A percentile compares a stretch with the other conserved stretches of the same genome.
phyloP scores from a whole-genome alignment of 1,140 invertebrate genomes.

The Drosophila azteca region DNA sequence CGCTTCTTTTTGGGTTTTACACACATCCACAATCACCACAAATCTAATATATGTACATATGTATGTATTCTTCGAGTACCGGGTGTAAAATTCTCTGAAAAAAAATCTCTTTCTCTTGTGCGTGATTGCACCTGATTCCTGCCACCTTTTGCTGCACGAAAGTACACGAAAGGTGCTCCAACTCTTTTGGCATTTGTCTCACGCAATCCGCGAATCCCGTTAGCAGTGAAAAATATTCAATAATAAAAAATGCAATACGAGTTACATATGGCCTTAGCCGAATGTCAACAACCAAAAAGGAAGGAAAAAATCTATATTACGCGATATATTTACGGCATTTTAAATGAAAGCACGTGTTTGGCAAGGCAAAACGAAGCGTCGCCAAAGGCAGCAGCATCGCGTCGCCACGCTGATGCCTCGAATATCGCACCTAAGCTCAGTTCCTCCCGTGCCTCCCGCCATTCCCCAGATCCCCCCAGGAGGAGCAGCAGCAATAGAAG shows the following conservation, averaged over 20 bases:
- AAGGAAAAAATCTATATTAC: constrained; percentile 33
- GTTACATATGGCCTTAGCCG: constrained; percentile 38
- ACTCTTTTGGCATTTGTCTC: constrained; percentile 37
- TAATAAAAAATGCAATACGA: constrained; percentile 47
- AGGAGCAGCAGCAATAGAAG: constrained; percentile 15
- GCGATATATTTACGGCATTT: constrained; percentile 70
- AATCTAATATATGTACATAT: too few relatives aligned
- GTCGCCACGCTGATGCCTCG: constrained; percentile 29
- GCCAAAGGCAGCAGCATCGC: background rate
- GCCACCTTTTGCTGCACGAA: too few relatives aligned
- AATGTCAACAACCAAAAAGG: constrained; percentile 36
- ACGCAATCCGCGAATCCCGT: constrained; percentile 27
- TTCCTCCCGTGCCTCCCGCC: background rate
- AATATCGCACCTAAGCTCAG: constrained; percentile 38
- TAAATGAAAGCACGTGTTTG: constrained; percentile 74
- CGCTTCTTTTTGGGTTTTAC: too few relatives aligned
- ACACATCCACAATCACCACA: too few relatives aligned
- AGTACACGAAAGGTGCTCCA: background rate
- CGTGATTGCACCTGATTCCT: too few relatives aligned
- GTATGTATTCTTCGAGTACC: too few relatives aligned
- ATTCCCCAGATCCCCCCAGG: background rate
- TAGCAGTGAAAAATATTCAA: constrained; percentile 55
- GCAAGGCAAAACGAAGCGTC: constrained; percentile 40
- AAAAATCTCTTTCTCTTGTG: too few relatives aligned
- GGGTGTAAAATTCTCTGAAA: too few relatives aligned